Conservation (phyloP, 2,797 vertebrate genomes). For the Aphelocoma californica region DNA sequence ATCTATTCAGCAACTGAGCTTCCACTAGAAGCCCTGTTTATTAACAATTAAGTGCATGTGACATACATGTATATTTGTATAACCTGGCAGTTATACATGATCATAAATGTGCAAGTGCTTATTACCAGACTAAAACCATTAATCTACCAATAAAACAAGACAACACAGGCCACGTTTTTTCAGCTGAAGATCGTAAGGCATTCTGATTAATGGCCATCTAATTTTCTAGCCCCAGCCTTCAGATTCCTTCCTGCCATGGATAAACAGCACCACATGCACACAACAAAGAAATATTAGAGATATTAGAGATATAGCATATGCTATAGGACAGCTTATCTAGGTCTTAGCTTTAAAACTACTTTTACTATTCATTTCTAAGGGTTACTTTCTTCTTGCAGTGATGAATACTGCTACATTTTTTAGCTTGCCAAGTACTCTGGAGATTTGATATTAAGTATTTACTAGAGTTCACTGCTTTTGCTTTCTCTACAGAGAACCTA, state of each 20-base stretch:
- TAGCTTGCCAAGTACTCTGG: neutral
- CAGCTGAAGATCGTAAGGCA: neutral
- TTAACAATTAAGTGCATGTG: neutral
- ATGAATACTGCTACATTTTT: neutral
- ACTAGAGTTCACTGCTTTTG: neutral
- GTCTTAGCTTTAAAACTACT: neutral
- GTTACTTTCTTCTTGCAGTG: neutral
- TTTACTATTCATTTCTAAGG: neutral
- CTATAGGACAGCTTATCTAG: neutral
- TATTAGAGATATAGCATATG: too few relatives aligned
- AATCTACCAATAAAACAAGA: neutral
- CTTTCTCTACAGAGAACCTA: neutral
- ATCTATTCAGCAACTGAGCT: neutral
- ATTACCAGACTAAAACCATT: neutral
- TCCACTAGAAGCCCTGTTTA: neutral
- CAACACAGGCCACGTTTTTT: neutral
- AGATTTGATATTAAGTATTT: conserved; percentile 31
- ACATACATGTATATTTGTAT: neutral
- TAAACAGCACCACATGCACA: neutral
- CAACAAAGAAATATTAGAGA: neutral
- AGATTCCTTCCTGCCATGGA: neutral
- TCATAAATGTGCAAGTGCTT: neutral
- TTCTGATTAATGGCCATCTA: neutral
- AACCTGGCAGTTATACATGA: neutral
- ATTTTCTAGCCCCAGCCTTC: neutral